Percentiles rank a stretch among this genome's conserved stretches.
Evolutionary conservation across 2,113 vertebrate genomes (phyloP).

Genomic region (Melanocharis versteri): DNA sequence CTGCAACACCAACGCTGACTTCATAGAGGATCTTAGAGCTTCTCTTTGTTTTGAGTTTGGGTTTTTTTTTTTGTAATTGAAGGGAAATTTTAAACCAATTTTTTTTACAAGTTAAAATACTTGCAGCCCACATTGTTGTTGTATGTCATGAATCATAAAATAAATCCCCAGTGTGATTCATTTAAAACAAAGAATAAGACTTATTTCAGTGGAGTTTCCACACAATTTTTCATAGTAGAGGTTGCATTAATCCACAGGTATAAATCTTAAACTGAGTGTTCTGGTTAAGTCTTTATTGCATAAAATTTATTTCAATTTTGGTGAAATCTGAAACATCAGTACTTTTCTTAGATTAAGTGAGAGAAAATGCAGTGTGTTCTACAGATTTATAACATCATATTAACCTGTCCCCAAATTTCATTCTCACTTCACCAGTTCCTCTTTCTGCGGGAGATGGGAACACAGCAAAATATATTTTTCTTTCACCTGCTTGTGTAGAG

Average conservation of each 20-base stretch:
- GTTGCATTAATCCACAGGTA: background rate
- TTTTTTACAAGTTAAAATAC: background rate
- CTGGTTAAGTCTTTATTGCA: background rate
- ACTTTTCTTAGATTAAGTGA: background rate
- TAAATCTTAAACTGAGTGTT: background rate
- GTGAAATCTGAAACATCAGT: background rate
- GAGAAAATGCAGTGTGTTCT: background rate
- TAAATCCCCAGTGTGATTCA: background rate
- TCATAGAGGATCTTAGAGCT: background rate
- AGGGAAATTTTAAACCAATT: background rate
- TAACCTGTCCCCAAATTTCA: background rate
- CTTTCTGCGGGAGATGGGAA: background rate
- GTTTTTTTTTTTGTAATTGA: background rate
- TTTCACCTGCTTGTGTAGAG: background rate
- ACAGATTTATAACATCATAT: background rate
- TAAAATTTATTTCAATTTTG: background rate
- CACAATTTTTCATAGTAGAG: slow-evolving; percentile 1
- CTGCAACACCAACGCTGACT: background rate
- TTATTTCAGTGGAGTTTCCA: background rate
- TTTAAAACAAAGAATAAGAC: background rate
- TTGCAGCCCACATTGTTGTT: background rate
- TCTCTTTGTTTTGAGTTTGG: background rate
- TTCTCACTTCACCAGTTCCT: background rate
- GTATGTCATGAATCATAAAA: background rate
- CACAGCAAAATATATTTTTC: background rate